Base-by-base conservation (phyloP, 2,797 vertebrate genomes). In the Melanotaenia nigrans region DNA sequence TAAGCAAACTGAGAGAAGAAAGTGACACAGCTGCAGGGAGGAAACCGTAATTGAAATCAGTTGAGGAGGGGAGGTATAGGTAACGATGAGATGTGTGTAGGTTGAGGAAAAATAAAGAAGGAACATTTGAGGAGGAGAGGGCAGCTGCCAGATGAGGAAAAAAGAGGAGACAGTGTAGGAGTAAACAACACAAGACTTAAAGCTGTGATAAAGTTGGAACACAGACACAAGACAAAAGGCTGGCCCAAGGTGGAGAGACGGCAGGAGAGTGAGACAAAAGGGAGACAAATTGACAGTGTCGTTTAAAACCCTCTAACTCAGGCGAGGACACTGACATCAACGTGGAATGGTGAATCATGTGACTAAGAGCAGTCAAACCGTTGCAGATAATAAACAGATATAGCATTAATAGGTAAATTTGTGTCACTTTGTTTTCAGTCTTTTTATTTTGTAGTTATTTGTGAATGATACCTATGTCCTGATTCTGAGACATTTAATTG, bases 21-120 rank as follows among this genome's bases (percentile, higher is more conserved):
- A 86, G 69, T 79, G 85, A 84, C 85, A 84, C 59, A 59, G 88
- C 89, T 84, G 78, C 61, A 14, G 82, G 91, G 80, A 87, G 73
- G 76, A 85, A 78, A 71, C 68, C 28, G 72, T 87, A 90, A 91
- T 90, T 88, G 88, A 89, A 92, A 90, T 87, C 71, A 87, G 66
- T 79, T 78, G 82, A 87, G 79, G 68, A 79, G 65, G 68, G 69
- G 64, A 77, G 66, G 60, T 65, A 77, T 60, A 79, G 68, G 82
- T 71, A 40, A 59, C 40, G 62, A 63, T 65, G 61, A 38, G 62
- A 61, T 65, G 57, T 70, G 67, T 60, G 80, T 70, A 63, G 75
- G 83, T 51, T 32, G 71, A 77, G 65, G 58, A 56, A 56, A 72
- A 62, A n/a, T 49, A 47, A 49, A n/a, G 57, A 79, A 62, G 36